Conservation (phyloP, 2,113 vertebrate genomes). For the Tautogolabrus adspersus region DNA sequence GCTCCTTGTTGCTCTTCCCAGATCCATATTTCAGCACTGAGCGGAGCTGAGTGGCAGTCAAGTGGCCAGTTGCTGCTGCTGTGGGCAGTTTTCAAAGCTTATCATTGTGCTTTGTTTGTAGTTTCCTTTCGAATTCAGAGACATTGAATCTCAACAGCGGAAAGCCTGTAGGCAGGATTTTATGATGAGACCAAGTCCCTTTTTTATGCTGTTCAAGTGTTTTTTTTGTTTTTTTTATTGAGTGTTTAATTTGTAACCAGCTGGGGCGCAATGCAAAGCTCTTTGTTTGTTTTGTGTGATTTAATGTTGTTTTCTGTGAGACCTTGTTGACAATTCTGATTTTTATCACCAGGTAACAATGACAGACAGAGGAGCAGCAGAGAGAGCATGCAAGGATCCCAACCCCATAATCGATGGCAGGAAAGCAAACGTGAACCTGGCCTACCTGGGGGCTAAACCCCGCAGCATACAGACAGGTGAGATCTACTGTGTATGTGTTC, state of each 20-base stretch:
- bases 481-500: conserved; percentile 24
- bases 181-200: conserved; percentile 1
- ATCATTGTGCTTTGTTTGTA: conserved; percentile 66
- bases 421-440: conserved; percentile 97
- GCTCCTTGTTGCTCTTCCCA: conserved; percentile 69
- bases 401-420: conserved; percentile 98
- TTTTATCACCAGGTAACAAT: conserved; percentile 90
- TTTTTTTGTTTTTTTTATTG: neutral
- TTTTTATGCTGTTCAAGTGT: neutral
- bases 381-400: conserved; percentile 96
- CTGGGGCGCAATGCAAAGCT: neutral
- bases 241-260: neutral
- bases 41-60: conserved; percentile 44
- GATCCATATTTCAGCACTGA: conserved; percentile 78
- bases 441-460: conserved; percentile 96
- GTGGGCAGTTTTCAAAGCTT: conserved; percentile 59
- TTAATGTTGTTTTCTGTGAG: neutral
- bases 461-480: conserved; percentile 95
- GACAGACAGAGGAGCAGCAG: conserved; percentile 92
- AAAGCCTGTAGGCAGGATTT: conserved; percentile 15
- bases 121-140: conserved; percentile 34
- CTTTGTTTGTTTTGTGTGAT: neutral
- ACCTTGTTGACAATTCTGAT: neutral
- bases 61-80: conserved; percentile 51
- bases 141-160: conserved; percentile 23